Conservation (phyloP, 2,888 invertebrate species). For the Pedicia rivosa region DNA sequence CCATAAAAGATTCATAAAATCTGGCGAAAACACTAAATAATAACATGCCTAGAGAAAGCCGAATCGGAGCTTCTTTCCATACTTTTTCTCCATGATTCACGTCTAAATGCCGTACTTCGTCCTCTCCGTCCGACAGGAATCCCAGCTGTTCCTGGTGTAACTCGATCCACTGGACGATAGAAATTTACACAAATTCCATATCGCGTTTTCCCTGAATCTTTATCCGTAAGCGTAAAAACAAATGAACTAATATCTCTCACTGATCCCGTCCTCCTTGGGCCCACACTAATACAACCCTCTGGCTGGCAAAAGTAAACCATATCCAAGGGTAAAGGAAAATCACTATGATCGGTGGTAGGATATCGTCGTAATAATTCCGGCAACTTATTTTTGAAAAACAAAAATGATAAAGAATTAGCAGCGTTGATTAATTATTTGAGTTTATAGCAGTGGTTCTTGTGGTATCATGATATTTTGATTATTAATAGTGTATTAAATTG, state of each 20-base stretch:
- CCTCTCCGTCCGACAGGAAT: conserved; percentile 21
- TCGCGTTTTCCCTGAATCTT: conserved; percentile 92
- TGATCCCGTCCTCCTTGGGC: conserved; percentile 57
- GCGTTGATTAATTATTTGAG: too few relatives aligned
- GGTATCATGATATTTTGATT: too few relatives aligned
- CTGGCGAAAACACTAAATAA: too few relatives aligned
- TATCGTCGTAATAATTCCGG: conserved; percentile 92
- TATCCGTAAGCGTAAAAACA: conserved; percentile 96
- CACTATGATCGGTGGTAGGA: conserved; percentile 88
- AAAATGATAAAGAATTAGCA: too few relatives aligned
- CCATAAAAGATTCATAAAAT: too few relatives aligned
- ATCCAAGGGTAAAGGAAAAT: conserved; percentile 93
- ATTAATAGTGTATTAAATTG: too few relatives aligned
- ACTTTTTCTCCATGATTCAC: conserved; percentile 83
- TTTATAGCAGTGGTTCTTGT: too few relatives aligned
- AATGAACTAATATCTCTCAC: conserved; percentile 88
- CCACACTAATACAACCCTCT: conserved; percentile 90
- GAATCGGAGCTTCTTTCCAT: conserved; percentile 87
- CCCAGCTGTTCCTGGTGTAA: conserved; percentile 23
- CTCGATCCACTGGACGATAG: conserved; percentile 77
- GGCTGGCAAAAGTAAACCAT: conserved; percentile 99
- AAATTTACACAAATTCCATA: conserved; percentile 98
- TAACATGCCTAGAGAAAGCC: conserved; percentile 75
- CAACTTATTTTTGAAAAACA: conserved; percentile 42
- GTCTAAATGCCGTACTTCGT: conserved; percentile 42